Base-by-base conservation (phyloP, 2,888 invertebrate species). In the Sminthurides aquaticus region DNA sequence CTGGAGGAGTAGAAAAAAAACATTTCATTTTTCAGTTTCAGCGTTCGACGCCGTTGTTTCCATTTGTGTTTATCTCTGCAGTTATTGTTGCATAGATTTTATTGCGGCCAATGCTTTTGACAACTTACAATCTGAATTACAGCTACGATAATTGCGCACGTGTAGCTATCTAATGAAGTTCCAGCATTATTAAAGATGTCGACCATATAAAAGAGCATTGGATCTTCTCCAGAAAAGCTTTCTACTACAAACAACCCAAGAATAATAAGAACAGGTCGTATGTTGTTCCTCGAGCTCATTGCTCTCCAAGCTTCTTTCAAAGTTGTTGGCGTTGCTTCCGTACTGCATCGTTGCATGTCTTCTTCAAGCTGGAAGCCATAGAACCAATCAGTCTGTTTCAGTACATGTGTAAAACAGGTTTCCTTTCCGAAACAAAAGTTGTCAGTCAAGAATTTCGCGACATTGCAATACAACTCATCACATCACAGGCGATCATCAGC, bases 131-230 rank as follows among this genome's bases (percentile, higher is more conserved):
- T 87, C 80, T 92, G 92, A 75, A 92, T 88, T 0, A 84, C 82
- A 11, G 91, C 93, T 48, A 94, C 86, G 57, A 91, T 83, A 52
- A 93, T 90, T 0, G 90, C 85, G 0, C 89, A 85, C 3, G 83
- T 77, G 43, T 83, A 81, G 0, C 85, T 77, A 11, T 83, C 78
- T 26, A 90, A 81, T 0, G 79, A 69, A 1, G 59, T 58, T 43
- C 59, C 59, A 28, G 64, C 54, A 8, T 57, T 54, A 60, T 79
- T 76, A 78, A 94, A 92, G 67, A 95, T 94, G 2, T 81, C 78
- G 0, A 84, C 84, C 0, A 87, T 84, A 75, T 89, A 90, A 78
- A 91, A 89, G 69, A 91, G 87, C 5, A 91, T 87, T 0, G 89
- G 88, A 75, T 91, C 91, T 15, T 57, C 57, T 3, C 65, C 70